Percentiles rank a stretch among this genome's conserved stretches.
phyloP scores from a whole-genome alignment of 37 sponge, comb jelly and placozoan species.

The Cladorhizidae sp. region DNA sequence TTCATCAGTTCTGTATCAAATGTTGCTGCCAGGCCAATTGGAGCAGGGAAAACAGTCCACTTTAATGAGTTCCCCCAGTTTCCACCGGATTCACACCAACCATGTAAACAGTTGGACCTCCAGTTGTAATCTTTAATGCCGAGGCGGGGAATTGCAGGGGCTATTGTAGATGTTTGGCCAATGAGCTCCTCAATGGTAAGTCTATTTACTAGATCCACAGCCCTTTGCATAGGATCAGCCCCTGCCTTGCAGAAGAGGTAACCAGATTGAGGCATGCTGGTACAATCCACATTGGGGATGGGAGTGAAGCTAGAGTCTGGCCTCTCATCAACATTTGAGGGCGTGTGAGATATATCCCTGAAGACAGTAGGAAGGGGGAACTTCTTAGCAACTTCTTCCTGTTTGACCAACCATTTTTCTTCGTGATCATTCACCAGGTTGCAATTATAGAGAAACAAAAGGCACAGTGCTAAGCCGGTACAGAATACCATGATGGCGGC shows the following conservation, averaged over 20 bases:
- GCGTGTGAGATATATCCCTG: too few species aligned
- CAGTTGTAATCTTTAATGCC: conserved; percentile 86
- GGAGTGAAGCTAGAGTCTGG: conserved; percentile 26
- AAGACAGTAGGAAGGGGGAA: too few species aligned
- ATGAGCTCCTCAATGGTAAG: conserved; percentile 50
- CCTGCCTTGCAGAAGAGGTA: conserved; percentile 55
- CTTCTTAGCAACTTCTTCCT: too few species aligned
- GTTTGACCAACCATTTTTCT: too few species aligned
- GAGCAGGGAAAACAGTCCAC: conserved; percentile 86
- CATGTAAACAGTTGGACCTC: conserved; percentile 83
- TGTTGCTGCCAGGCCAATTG: conserved; percentile 73
- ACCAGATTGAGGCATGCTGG: conserved; percentile 54
- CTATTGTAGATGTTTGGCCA: conserved; percentile 73
- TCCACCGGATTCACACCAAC: conserved; percentile 70
- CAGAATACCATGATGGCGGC: too few species aligned
- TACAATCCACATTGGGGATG: conserved; percentile 70
- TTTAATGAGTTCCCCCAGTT: conserved; percentile 37
- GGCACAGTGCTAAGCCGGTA: too few species aligned
- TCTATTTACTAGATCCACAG: conserved; percentile 69
- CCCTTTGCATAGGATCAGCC: conserved; percentile 33
- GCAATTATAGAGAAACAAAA: too few species aligned
- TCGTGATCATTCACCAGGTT: too few species aligned
- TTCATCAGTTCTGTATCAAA: conserved; percentile 54
- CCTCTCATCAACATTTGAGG: not conserved
- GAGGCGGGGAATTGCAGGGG: conserved; percentile 67